Percentiles rank a stretch among this genome's conserved stretches.
phyloP scores from a whole-genome alignment of 2,797 vertebrate genomes.

The Gymnopithys bicolor region DNA sequence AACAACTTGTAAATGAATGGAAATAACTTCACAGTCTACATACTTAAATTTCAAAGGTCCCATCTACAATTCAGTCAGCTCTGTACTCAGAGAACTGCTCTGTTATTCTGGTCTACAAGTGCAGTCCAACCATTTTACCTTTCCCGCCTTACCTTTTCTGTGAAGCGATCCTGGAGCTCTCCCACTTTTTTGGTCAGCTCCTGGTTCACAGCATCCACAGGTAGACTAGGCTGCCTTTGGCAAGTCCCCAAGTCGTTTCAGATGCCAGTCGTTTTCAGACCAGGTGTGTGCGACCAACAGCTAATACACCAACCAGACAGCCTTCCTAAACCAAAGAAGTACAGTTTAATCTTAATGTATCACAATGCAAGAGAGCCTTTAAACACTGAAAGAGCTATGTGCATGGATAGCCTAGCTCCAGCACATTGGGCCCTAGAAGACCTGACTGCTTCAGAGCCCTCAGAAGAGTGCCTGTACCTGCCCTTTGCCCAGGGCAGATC shows the following conservation, averaged over 20 bases:
- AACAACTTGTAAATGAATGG: not conserved
- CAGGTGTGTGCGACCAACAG: not conserved
- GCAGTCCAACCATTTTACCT: not conserved
- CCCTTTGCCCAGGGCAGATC: fast-evolving
- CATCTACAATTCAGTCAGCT: not conserved
- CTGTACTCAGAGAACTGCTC: not conserved
- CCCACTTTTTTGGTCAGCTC: not conserved
- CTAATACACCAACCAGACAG: not conserved
- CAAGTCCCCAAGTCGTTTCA: not conserved
- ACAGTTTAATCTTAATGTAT: not conserved
- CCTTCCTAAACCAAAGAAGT: conserved; percentile 42
- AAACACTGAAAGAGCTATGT: not conserved
- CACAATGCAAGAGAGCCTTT: not conserved
- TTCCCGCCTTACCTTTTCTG: not conserved
- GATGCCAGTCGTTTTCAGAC: not conserved
- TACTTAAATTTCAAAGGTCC: not conserved
- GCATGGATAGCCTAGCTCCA: not conserved
- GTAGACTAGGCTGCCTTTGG: not conserved
- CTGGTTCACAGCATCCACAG: conserved; percentile 38
- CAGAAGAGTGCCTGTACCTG: not conserved
- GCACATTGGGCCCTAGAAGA: not conserved
- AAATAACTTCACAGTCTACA: not conserved
- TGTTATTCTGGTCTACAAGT: not conserved
- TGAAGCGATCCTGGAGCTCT: conserved; percentile 23
- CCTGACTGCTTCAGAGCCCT: not conserved